phyloP scores from a whole-genome alignment of 1,140 invertebrate genomes.

The Megathymus violae region DNA sequence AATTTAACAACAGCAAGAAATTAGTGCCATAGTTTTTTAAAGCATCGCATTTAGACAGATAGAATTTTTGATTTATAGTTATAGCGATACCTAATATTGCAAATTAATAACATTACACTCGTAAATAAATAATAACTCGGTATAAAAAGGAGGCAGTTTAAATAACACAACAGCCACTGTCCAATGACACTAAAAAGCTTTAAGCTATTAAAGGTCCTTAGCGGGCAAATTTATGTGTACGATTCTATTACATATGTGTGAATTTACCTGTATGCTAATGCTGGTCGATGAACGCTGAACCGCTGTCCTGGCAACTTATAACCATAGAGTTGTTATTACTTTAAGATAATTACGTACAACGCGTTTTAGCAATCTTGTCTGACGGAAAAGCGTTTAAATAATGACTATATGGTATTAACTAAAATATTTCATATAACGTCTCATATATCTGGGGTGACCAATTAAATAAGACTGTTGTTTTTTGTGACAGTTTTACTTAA shows the following conservation, averaged over 20 bases:
- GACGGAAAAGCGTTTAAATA: not conserved
- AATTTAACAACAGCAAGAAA: too few species aligned
- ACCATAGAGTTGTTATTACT: conserved; percentile 47
- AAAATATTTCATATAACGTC: too few species aligned
- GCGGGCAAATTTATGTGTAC: not conserved
- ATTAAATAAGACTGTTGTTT: too few species aligned
- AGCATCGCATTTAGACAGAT: too few species aligned
- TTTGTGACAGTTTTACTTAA: too few species aligned
- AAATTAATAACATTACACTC: too few species aligned
- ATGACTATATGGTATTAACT: too few species aligned
- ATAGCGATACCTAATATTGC: too few species aligned
- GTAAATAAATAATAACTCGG: too few species aligned
- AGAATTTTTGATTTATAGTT: too few species aligned
- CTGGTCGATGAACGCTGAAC: conserved; percentile 52
- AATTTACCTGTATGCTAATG: conserved; percentile 60
- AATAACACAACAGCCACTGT: conserved; percentile 2
- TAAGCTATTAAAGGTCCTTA: conserved; percentile 8
- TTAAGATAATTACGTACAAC: not conserved
- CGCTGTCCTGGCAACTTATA: conserved; percentile 41
- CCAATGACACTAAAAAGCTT: conserved; percentile 22
- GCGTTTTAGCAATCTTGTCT: not conserved
- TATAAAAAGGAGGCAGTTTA: not conserved
- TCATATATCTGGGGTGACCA: too few species aligned
- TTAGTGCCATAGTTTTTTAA: too few species aligned
- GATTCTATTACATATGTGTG: conserved; percentile 18